Evolutionary conservation across 2,888 invertebrate genomes (phyloP).

Genomic region (Eupithecia tripunctaria): DNA sequence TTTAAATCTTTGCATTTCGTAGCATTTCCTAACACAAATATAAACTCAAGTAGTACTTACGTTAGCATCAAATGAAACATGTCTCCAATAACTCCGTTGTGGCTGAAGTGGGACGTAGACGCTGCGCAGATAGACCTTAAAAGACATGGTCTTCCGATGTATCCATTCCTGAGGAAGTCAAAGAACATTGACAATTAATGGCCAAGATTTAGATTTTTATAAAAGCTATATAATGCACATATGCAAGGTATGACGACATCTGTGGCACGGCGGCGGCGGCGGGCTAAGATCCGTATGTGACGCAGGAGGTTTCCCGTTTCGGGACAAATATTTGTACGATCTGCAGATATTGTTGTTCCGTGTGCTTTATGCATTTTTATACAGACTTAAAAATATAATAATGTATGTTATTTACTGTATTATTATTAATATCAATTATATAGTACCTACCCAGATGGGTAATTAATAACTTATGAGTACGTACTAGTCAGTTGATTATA

Average conservation of each 20-base stretch:
- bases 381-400: too few species aligned
- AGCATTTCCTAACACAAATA: too few species aligned
- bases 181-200: background rate
- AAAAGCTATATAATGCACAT: too few species aligned
- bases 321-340: too few species aligned
- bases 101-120: constrained; percentile 80
- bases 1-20: too few species aligned
- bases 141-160: constrained; percentile 85
- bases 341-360: too few species aligned
- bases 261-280: too few species aligned
- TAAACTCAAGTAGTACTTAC: constrained; percentile 74
- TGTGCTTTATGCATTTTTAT: too few species aligned
- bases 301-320: background rate
- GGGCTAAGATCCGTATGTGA: background rate
- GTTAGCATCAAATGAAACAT: constrained; percentile 87
- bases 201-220: background rate
- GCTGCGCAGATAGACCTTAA: constrained; percentile 88
- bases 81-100: constrained; percentile 88
- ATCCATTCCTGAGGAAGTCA: constrained; percentile 77
- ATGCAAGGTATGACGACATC: background rate
- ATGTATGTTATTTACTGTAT: background rate
- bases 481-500: too few species aligned
- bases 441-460: background rate
- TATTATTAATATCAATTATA: background rate
- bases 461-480: too few species aligned